Conservation (phyloP, 2,113 vertebrate species). For the Macquaria ambigua region DNA sequence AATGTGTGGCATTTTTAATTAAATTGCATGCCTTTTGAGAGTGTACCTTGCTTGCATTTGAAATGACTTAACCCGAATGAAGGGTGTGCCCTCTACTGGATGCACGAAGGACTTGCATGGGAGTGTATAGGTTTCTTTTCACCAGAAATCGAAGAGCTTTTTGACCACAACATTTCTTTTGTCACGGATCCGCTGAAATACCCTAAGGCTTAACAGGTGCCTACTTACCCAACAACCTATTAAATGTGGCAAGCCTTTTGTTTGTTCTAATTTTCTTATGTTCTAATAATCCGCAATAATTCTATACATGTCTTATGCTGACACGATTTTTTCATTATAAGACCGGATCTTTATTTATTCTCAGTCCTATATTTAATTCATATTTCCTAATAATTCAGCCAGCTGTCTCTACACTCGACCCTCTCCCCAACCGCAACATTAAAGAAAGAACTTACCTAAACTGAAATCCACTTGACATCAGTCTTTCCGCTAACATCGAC, state of each 20-base stretch:
- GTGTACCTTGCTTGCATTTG: neutral
- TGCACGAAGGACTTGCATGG: neutral
- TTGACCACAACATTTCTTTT: neutral
- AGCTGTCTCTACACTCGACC: neutral
- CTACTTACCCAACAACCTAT: neutral
- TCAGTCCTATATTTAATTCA: neutral
- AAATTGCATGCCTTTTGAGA: neutral
- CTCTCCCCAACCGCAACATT: neutral
- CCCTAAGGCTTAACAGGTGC: neutral
- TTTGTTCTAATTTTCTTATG: neutral
- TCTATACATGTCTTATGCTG: neutral
- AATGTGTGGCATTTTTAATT: neutral
- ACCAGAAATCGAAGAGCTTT: constrained; percentile 3
- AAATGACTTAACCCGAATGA: neutral
- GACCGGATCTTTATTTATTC: neutral
- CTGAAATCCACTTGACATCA: neutral
- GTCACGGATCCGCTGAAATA: neutral
- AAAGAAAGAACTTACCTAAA: neutral
- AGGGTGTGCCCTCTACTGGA: constrained; percentile 51
- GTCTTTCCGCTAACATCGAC: neutral
- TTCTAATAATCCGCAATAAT: neutral
- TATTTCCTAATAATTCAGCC: neutral
- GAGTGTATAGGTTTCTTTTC: constrained; percentile 53
- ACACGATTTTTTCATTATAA: too few relatives aligned
- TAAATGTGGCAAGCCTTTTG: neutral